These are phyloP conservation scores for Amphipoea lucens DNA, from an alignment of 2,888 invertebrate genomes.

Conservation along the genomic window DNA sequence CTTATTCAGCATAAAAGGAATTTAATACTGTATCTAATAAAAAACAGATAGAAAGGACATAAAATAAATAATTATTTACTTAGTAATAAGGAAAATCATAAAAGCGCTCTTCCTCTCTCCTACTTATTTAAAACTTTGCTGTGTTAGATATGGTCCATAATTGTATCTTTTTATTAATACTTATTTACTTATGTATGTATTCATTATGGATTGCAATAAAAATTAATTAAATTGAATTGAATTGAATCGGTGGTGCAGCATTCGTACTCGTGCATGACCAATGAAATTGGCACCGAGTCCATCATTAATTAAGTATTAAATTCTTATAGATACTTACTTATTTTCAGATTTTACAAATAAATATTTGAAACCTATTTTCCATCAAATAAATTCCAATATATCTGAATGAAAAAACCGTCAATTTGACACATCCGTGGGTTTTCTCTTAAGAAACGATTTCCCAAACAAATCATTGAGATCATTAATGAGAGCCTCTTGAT, in stretches of 20 bases:
- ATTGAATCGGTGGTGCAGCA: neutral
- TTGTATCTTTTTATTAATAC: no score
- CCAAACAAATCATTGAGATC: constrained; percentile 48
- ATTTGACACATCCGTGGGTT: constrained; percentile 11
- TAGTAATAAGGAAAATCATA: no score
- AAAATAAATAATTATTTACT: no score
- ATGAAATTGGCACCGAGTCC: neutral
- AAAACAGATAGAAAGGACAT: no score
- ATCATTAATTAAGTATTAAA: neutral
- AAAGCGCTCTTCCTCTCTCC: no score
- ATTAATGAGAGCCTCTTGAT: constrained; percentile 29
- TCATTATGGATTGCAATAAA: no score
- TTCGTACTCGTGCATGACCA: neutral
- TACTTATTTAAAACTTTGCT: no score
- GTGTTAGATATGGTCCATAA: no score
- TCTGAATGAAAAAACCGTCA: neutral
- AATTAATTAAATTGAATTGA: no score
- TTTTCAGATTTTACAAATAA: neutral
- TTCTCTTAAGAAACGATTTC: constrained; percentile 28
- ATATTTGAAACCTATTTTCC: constrained; percentile 2
- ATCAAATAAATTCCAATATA: constrained; percentile 8
- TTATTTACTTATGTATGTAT: no score
- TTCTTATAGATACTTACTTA: neutral
- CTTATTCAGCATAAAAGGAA: neutral
- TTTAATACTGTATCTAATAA: no score